phyloP scores from a whole-genome alignment of 2,113 vertebrate genomes.

The Salvelinus sp. region DNA sequence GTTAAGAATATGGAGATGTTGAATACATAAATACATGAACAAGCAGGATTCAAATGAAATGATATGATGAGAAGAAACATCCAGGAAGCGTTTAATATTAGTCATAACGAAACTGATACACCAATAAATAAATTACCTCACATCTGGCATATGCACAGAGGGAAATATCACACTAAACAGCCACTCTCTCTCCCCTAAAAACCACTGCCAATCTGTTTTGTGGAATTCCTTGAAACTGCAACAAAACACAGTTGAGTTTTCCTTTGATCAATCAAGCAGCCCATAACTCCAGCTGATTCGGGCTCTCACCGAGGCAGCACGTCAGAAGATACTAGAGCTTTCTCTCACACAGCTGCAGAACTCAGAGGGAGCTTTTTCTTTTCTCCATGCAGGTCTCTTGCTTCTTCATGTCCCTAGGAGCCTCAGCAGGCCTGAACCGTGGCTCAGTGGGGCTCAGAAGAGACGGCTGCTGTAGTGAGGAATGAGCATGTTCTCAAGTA shows the following conservation, averaged over 20 bases:
- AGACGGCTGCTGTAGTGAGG: constrained; percentile 49
- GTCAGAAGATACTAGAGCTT: not conserved
- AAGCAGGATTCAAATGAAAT: not conserved
- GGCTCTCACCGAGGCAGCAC: not conserved
- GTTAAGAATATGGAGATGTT: not conserved
- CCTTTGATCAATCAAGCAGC: constrained; percentile 2
- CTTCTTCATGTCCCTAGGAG: constrained; percentile 59
- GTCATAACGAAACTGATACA: not conserved
- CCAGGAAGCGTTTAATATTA: not conserved
- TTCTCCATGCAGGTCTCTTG: constrained; percentile 9
- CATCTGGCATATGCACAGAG: not conserved
- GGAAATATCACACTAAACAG: not conserved
- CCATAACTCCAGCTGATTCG: not conserved
- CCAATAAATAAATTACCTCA: not conserved
- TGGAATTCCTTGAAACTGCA: not conserved
- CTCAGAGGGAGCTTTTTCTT: not conserved
- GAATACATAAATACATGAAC: not conserved
- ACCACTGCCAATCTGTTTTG: not conserved
- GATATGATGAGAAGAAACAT: not conserved
- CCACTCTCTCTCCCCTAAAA: not conserved
- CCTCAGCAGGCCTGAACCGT: constrained; percentile 38
- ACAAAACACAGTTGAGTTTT: not conserved
- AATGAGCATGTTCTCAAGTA: constrained; percentile 60
- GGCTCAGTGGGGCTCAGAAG: constrained; percentile 49
- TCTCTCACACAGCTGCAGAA: not conserved